phyloP scores from a whole-genome alignment of 2,113 vertebrate species.

The Clarias batrachus region DNA sequence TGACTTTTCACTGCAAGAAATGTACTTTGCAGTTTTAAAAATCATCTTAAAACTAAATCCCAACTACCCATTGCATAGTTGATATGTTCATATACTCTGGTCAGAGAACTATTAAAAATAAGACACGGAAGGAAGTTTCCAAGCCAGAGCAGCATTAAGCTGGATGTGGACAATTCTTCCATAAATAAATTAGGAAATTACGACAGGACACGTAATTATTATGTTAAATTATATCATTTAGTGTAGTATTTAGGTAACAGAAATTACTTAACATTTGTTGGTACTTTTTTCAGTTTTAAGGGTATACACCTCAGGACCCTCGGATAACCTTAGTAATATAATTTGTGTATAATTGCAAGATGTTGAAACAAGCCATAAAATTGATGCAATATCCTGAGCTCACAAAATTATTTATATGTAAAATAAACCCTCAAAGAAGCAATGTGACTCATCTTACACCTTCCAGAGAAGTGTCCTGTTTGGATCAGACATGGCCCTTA shows the following conservation, averaged over 20 bases:
- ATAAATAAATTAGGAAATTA: background rate
- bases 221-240: background rate
- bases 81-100: background rate
- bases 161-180: background rate
- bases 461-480: background rate
- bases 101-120: background rate
- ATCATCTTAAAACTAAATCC: background rate
- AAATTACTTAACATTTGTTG: background rate
- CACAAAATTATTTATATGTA: background rate
- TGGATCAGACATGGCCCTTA: background rate
- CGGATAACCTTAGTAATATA: background rate
- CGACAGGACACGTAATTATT: background rate
- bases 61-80: background rate
- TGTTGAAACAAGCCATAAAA: background rate
- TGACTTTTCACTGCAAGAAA: background rate
- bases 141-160: background rate
- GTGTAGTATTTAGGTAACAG: background rate
- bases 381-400: background rate
- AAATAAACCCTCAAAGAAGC: background rate
- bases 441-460: background rate
- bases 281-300: background rate
- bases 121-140: background rate
- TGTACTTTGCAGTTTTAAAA: background rate
- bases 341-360: background rate
- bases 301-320: background rate